phyloP scores from a whole-genome alignment of 2,113 vertebrate genomes.

The Austrofundulus limnaeus region DNA sequence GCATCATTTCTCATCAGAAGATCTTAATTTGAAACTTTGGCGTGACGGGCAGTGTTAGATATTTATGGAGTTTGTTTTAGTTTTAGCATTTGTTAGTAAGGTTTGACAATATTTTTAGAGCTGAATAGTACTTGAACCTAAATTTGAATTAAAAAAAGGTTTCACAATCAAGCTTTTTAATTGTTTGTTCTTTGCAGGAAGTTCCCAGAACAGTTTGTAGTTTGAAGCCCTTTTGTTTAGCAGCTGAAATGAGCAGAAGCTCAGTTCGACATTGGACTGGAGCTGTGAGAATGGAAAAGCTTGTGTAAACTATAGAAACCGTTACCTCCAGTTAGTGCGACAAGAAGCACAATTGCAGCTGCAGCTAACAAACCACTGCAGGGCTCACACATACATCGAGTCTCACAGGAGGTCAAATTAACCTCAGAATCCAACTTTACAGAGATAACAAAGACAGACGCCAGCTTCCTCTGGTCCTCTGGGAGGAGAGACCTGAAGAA shows the following conservation, averaged over 20 bases:
- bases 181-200: too few species aligned
- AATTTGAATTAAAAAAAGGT: too few species aligned
- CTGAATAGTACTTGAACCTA: too few species aligned
- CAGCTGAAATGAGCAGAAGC: neutral
- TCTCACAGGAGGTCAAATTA: constrained; percentile 45
- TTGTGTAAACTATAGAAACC: neutral
- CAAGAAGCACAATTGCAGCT: constrained; percentile 13
- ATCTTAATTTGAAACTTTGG: too few species aligned
- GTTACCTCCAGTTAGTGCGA: constrained; percentile 7
- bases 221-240: too few species aligned
- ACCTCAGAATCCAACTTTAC: constrained; percentile 28
- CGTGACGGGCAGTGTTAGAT: too few species aligned
- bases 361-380: neutral
- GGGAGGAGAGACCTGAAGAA: constrained; percentile 19
- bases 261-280: neutral
- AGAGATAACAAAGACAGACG: constrained; percentile 41
- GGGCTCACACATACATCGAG: constrained; percentile 5
- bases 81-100: too few species aligned
- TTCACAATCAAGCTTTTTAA: too few species aligned
- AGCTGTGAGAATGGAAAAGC: neutral
- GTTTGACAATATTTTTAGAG: too few species aligned
- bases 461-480: constrained; percentile 6
- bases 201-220: too few species aligned
- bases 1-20: too few species aligned
- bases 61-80: too few species aligned